Base-by-base conservation (phyloP, 2,888 invertebrate genomes). In the Theretra japonica region DNA sequence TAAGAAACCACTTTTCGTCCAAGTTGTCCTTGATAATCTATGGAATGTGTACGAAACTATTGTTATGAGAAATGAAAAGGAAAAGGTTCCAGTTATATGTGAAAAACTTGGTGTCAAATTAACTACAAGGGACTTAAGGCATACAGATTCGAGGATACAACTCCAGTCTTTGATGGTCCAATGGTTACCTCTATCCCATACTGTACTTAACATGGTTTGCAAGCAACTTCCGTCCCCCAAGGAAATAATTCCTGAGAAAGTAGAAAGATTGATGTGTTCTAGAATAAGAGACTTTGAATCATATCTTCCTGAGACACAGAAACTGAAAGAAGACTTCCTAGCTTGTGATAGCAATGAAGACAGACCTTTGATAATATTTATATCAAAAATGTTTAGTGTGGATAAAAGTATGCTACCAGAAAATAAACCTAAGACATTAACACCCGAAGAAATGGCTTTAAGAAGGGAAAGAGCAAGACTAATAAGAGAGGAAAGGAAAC, bases 1-100 rank as follows among this genome's bases (percentile, higher is more conserved):
- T 0, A 99, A 99, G 86, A 98, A 97, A 82, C 98, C 99, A 0
- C 92, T 99, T 77, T 99, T 99, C 91, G 98, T 98, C 1, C 98
- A 98, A 88, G 95, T 99, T 68, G 96, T 99, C 71, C 92, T 99
- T 74, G 98, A 99, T 82, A 99, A 98, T 82, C 95, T 99, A 65
- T 98, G 98, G 97, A 95, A 96, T 77, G 94, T 99, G 41, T 99
- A 99, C 88, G 97, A 98, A 73, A 97, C 97, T 0, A 95, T 99
- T 72, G 95, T 96, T 4, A 88, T 97, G 19, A 92, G 97, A 78
- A 96, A 97, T 89, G 97, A 98, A 78, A 97, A 96, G 81, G 96
- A 96, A 30, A 97, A 97, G 89, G 92, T 97, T 7, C 95, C 95
- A 23, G 90, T 92, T 30, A 96, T 98, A 81, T 96, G 97, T 25